Conservation (phyloP, 1,140 invertebrate genomes). For the Drosophila novamexicana region DNA sequence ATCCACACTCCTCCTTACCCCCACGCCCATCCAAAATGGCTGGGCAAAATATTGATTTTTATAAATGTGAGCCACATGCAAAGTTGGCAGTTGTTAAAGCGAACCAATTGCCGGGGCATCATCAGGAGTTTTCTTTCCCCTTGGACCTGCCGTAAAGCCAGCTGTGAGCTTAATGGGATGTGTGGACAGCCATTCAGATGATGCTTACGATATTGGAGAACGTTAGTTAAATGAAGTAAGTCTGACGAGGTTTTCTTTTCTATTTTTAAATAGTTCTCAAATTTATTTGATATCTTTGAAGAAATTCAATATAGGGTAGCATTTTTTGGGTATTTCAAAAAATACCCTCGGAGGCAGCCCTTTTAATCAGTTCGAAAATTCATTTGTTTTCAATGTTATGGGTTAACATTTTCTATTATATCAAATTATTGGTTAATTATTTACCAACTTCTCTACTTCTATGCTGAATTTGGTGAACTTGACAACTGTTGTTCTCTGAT, state of each 20-base stretch:
- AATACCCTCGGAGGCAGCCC: no score
- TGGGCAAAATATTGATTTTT: constrained; percentile 74
- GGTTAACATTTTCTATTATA: no score
- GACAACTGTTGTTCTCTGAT: neutral
- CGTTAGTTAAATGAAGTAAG: neutral
- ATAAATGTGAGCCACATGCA: constrained; percentile 74
- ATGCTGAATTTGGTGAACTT: no score
- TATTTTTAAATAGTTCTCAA: no score
- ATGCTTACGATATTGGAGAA: neutral
- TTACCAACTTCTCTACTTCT: neutral
- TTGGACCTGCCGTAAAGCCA: neutral
- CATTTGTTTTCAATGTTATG: no score
- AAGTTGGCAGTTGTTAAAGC: constrained; percentile 78
- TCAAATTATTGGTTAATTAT: neutral
- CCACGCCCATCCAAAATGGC: constrained; percentile 36
- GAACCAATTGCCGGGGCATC: constrained; percentile 42
- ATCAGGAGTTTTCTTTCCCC: neutral
- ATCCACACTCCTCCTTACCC: neutral
- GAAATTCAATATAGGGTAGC: no score
- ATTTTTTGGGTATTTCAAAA: no score
- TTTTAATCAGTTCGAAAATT: no score
- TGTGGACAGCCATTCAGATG: neutral
- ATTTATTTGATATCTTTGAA: no score
- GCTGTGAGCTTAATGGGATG: constrained; percentile 1
- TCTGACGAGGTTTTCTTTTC: neutral